These are phyloP conservation scores for Taurulus bubalis DNA, from an alignment of 2,113 vertebrate genomes.

Conservation along the genomic window DNA sequence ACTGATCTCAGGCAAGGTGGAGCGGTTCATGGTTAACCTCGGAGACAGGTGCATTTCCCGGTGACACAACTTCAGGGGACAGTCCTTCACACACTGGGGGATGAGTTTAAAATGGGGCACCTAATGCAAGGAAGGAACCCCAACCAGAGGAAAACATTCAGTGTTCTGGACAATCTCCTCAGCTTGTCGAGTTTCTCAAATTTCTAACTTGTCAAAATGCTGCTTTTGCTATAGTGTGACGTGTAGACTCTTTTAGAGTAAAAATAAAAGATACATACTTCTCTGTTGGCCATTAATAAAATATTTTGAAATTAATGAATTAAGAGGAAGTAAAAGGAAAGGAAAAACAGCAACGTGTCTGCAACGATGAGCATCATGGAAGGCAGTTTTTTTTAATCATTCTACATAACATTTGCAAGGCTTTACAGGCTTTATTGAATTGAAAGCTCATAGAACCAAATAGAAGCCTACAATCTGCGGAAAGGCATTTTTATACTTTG, in stretches of 20 bases:
- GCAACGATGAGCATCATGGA: neutral
- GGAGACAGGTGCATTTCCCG: constrained; percentile 51
- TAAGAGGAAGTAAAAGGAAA: constrained; percentile 3
- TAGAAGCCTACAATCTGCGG: neutral
- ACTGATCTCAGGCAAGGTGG: constrained; percentile 77
- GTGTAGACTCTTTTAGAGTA: neutral
- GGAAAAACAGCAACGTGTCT: neutral
- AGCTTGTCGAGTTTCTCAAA: neutral
- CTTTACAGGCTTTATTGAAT: constrained; percentile 20
- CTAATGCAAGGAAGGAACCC: constrained; percentile 3
- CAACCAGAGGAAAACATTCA: neutral
- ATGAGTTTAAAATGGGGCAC: constrained; percentile 3
- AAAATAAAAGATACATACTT: constrained; percentile 16
- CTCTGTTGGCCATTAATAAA: constrained; percentile 11
- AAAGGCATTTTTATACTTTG: neutral
- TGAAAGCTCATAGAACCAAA: neutral
- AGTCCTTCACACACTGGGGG: neutral
- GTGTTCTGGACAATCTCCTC: neutral
- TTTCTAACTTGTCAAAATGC: neutral
- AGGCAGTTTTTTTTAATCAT: neutral
- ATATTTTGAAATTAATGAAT: neutral
- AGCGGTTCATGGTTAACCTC: constrained; percentile 71
- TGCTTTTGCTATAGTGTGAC: neutral
- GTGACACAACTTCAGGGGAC: constrained; percentile 32
- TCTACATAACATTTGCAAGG: neutral